phyloP scores from a whole-genome alignment of 53 echinoderm and acorn worm genomes.

The Glandiceps talaboti region DNA sequence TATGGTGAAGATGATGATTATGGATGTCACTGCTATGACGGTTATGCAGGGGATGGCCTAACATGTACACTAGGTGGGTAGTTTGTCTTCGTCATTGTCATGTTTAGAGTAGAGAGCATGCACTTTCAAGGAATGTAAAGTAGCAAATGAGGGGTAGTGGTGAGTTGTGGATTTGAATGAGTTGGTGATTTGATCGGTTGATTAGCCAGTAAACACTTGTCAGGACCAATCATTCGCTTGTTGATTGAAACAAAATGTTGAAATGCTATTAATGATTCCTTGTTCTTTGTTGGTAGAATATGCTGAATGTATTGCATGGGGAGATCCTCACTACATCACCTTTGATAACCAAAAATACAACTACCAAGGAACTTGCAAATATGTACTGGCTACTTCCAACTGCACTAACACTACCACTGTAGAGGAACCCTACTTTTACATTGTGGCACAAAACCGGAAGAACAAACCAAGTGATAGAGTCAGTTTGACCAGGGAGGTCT shows the following conservation, averaged over 20 bases:
- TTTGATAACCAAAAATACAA: not conserved
- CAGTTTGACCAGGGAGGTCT: conserved; percentile 23
- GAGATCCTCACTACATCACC: not conserved
- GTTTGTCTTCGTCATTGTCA: too few relatives aligned
- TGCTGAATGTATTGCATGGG: not conserved
- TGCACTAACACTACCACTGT: not conserved
- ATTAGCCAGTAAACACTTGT: too few relatives aligned
- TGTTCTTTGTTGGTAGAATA: not conserved
- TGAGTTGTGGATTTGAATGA: too few relatives aligned
- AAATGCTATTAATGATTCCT: too few relatives aligned
- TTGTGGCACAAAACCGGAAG: conserved; percentile 26
- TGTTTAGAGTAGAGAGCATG: too few relatives aligned
- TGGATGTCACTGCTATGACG: conserved; percentile 38
- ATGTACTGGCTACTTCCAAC: not conserved
- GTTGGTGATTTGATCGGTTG: too few relatives aligned
- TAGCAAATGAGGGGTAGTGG: too few relatives aligned
- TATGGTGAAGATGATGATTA: conserved; percentile 23
- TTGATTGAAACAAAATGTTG: too few relatives aligned
- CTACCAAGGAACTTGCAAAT: not conserved
- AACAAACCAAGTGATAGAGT: conserved; percentile 33
- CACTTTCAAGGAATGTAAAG: too few relatives aligned
- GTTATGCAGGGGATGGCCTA: conserved; percentile 39
- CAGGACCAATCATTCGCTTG: too few relatives aligned
- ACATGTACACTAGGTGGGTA: too few relatives aligned
- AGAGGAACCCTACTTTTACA: conserved; percentile 17